Base-by-base conservation (phyloP, 2,888 invertebrate species). In the Drosophila kanekoi region DNA sequence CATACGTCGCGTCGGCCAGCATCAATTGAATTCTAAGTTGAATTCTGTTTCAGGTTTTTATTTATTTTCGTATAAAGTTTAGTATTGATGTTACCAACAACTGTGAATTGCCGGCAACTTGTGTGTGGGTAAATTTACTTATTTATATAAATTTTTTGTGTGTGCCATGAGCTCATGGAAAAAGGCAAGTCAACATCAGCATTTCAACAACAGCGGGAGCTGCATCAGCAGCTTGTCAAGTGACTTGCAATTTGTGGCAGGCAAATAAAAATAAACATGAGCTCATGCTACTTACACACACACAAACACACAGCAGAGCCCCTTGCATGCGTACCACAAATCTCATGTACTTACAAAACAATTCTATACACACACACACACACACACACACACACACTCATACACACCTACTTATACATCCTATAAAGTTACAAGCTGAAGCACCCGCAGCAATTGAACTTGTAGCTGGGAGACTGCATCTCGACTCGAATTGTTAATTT, bases 161-260 rank as follows among this genome's bases (percentile, higher is more conserved):
- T 56, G 51, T 62, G 65, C 56, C 78, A 68, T 81, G 88, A 86
- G 77, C 81, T 87, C 81, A 84, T 82, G 79, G 70, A 89, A 87
- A 75, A 80, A 87, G 80, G 83, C 90, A 89, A 90, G 88, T 85
- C 89, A 91, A 89, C 89, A 82, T 85, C 89, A 90, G 87, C 87
- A 83, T 89, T 90, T 90, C 86, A 89, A 86, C 90, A 90, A 87
- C 90, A 90, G 91, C 90, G 89, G 88, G 89, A 91, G 90, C 89
- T 89, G 90, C 89, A 90, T 90, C 89, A 89, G 89, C 91, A 91
- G 91, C 91, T 91, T 91, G 91, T 91, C 89, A 90, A 87, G 90
- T 91, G 90, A 91, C 90, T 91, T 89, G 91, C 90, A 91, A 74
- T 89, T 90, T 87, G 79, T 77, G 77, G 86, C 79, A 89, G 64